Conservation (phyloP, 1,140 invertebrate species). For the Eulimnadia texana region DNA sequence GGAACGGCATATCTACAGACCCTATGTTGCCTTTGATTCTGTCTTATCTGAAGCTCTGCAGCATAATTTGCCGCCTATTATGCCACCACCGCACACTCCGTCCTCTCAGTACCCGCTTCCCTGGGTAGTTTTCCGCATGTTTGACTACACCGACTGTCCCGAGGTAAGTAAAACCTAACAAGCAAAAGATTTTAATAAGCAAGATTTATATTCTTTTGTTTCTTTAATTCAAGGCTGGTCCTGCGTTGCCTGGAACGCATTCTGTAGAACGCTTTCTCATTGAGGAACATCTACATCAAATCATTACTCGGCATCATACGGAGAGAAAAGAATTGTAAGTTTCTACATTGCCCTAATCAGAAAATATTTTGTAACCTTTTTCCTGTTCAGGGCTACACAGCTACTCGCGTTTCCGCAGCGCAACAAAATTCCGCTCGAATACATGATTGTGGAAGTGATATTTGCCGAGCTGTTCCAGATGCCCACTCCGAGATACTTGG, state of each 20-base stretch:
- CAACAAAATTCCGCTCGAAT: conserved; percentile 88
- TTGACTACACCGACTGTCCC: conserved; percentile 97
- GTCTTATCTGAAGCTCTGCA: conserved; percentile 88
- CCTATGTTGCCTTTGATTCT: conserved; percentile 90
- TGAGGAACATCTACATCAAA: conserved; percentile 90
- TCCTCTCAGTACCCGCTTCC: conserved; percentile 77
- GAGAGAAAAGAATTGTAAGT: conserved; percentile 85
- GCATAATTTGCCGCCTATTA: conserved; percentile 79
- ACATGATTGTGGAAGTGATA: conserved; percentile 95
- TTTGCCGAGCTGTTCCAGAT: conserved; percentile 88
- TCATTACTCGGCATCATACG: conserved; percentile 72
- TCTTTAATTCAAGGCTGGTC: conserved; percentile 27
- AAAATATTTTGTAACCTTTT: conserved; percentile 1
- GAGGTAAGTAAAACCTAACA: conserved; percentile 40
- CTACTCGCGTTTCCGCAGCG: conserved; percentile 86
- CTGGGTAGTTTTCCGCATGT: conserved; percentile 79
- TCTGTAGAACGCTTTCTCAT: conserved; percentile 95
- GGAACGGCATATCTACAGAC: conserved; percentile 88
- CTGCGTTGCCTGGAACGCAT: conserved; percentile 75
- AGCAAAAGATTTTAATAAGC: conserved; percentile 11
- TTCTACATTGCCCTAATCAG: neutral
- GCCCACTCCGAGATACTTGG: conserved; percentile 71
- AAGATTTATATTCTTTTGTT: conserved; percentile 1
- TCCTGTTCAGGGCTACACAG: conserved; percentile 51
- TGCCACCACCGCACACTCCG: conserved; percentile 81